A percentile compares a stretch with the other conserved stretches of the same genome.
These are phyloP conservation scores for Coryphaenoides rupestris DNA, from an alignment of 2,113 vertebrate genomes.

Conservation along the genomic window DNA sequence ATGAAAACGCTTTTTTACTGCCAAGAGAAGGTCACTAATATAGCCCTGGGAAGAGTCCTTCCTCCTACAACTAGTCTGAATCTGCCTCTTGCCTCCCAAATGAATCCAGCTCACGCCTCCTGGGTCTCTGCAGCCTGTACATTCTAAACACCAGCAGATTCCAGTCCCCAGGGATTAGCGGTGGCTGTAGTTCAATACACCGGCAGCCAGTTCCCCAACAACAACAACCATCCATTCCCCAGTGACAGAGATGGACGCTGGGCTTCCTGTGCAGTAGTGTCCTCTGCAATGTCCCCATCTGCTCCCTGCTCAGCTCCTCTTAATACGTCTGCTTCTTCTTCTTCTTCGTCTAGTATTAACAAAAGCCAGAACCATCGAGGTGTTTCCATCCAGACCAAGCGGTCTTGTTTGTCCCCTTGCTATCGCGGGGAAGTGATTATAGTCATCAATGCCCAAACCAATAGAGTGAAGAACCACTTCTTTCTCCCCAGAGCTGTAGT, in stretches of 20 bases:
- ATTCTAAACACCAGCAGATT: constrained; percentile 4
- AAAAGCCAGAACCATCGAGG: no score
- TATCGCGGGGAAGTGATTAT: no score
- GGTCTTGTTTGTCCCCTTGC: no score
- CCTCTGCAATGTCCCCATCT: constrained; percentile 52
- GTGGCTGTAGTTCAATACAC: constrained; percentile 35
- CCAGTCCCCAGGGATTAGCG: constrained; percentile 28
- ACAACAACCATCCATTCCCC: no score
- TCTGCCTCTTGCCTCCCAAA: constrained; percentile 35
- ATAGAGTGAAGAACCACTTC: no score
- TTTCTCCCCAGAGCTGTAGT: no score
- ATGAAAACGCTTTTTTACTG: constrained; percentile 2
- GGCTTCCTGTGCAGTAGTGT: constrained; percentile 36
- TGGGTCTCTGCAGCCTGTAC: background rate
- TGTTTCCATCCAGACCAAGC: no score
- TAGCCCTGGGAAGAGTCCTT: constrained; percentile 11
- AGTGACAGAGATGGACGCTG: constrained; percentile 65
- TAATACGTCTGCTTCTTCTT: no score
- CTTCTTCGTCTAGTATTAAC: no score
- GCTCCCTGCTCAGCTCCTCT: constrained; percentile 16
- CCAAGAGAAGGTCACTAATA: constrained; percentile 35
- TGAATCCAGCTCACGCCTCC: background rate
- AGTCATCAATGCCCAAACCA: no score
- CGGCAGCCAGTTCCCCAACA: constrained; percentile 43
- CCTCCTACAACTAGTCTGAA: constrained; percentile 30